Conservation (phyloP, 2,113 vertebrate genomes). For the Mystacornis crossleyi region DNA sequence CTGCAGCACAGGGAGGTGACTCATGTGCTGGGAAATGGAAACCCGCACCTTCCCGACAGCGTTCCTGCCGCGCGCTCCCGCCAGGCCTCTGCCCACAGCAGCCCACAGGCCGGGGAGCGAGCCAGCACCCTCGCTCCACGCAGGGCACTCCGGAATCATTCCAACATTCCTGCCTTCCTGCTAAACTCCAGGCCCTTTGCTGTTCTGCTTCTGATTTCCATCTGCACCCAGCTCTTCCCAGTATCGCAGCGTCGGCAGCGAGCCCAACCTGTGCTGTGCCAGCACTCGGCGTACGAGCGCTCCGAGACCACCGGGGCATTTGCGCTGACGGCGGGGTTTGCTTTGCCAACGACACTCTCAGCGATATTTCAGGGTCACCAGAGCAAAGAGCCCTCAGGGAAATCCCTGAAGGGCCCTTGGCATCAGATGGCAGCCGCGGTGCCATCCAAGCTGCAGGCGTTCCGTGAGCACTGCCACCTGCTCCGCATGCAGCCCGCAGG, state of each 20-base stretch:
- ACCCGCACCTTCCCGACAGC: conserved; percentile 74
- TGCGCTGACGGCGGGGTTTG: not conserved
- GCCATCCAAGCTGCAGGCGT: not conserved
- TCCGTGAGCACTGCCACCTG: not conserved
- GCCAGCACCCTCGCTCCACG: conserved; percentile 45
- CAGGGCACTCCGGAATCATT: conserved; percentile 46
- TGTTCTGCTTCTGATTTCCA: not conserved
- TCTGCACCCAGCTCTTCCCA: conserved; percentile 43
- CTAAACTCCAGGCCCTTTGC: conserved; percentile 6
- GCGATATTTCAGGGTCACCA: not conserved
- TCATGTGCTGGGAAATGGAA: conserved; percentile 79
- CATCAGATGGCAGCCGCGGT: not conserved
- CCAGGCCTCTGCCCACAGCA: conserved; percentile 70
- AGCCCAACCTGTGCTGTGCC: not conserved
- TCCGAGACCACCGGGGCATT: not conserved
- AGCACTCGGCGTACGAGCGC: not conserved
- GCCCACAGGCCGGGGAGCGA: conserved; percentile 63
- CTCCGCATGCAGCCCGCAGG: not conserved
- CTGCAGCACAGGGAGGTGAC: conserved; percentile 70
- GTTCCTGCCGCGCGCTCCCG: conserved; percentile 50
- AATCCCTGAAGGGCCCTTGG: not conserved
- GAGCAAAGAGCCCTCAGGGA: not conserved
- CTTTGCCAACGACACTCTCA: not conserved
- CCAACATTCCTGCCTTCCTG: conserved; percentile 43
- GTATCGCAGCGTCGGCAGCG: not conserved